Conservation (phyloP, 2,888 invertebrate species). For the Dynastes tityus region DNA sequence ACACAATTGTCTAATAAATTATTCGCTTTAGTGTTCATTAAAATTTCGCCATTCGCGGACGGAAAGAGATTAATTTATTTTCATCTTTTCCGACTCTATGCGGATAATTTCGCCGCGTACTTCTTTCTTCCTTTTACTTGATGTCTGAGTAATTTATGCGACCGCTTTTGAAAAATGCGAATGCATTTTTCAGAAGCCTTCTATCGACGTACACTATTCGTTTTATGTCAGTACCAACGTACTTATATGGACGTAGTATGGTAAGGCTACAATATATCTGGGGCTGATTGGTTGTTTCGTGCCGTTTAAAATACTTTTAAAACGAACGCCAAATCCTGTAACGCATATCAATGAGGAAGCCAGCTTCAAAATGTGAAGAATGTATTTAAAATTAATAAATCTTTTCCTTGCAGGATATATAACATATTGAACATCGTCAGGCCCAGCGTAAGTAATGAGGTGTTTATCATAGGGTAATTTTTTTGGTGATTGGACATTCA, state of each 20-base stretch:
- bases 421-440: too few relatives aligned
- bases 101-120: constrained; percentile 13
- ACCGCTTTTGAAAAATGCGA: constrained; percentile 20
- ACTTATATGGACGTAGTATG: background rate
- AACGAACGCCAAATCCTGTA: too few relatives aligned
- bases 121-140: constrained; percentile 1
- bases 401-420: too few relatives aligned
- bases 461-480: too few relatives aligned
- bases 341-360: too few relatives aligned
- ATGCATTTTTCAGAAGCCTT: constrained; percentile 11
- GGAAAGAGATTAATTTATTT: constrained; percentile 37
- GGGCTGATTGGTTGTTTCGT: too few relatives aligned
- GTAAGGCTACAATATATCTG: background rate
- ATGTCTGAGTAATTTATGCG: constrained; percentile 5
- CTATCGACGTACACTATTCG: constrained; percentile 17
- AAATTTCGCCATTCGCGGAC: constrained; percentile 27
- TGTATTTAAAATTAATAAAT: too few relatives aligned
- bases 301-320: too few relatives aligned
- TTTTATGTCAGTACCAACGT: too few relatives aligned
- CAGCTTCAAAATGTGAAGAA: too few relatives aligned
- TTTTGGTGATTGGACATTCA: too few relatives aligned
- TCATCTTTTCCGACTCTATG: constrained; percentile 17
- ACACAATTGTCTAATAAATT: constrained; percentile 46
- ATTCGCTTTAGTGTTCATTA: constrained; percentile 44
- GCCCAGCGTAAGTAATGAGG: background rate